Evolutionary conservation across 2,888 invertebrate species (phyloP).

Genomic region (Diogma glabrata): DNA sequence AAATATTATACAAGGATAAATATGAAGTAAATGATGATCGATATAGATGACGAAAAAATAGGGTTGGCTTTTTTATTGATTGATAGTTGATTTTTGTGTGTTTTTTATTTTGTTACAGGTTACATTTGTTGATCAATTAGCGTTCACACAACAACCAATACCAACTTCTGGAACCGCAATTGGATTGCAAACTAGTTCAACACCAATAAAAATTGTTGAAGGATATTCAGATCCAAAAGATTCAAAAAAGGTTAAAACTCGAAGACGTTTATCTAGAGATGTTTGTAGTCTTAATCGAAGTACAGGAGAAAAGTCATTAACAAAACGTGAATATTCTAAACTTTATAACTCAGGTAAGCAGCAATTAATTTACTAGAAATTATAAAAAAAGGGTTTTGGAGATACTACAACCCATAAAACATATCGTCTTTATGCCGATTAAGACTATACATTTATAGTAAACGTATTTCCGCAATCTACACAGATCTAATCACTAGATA

Average conservation of each 20-base stretch:
- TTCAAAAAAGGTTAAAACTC: slow-evolving; percentile 30
- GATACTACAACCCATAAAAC: too few species aligned
- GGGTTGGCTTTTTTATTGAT: too few species aligned
- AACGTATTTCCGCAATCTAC: too few species aligned
- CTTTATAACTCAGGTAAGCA: slow-evolving; percentile 33
- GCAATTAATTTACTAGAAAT: background rate
- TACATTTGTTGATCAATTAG: slow-evolving; percentile 23
- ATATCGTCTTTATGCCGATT: too few species aligned
- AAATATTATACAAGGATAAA: too few species aligned
- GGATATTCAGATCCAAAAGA: slow-evolving; percentile 37
- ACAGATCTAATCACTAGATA: too few species aligned
- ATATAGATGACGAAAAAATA: too few species aligned
- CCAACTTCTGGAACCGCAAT: slow-evolving; percentile 6
- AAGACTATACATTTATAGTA: too few species aligned
- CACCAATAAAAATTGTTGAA: slow-evolving; percentile 34
- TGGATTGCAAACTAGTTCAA: slow-evolving; percentile 21
- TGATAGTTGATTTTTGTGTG: too few species aligned
- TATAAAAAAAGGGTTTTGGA: too few species aligned
- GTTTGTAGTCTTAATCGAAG: background rate
- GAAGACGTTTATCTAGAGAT: slow-evolving; percentile 6
- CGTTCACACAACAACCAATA: slow-evolving; percentile 17
- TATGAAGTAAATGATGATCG: too few species aligned
- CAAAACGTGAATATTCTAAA: slow-evolving; percentile 4
- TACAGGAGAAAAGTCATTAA: background rate
- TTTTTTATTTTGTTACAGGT: slow-evolving; percentile 18